Base-by-base conservation (phyloP, 2,113 vertebrate genomes). In the Albula goreensis region DNA sequence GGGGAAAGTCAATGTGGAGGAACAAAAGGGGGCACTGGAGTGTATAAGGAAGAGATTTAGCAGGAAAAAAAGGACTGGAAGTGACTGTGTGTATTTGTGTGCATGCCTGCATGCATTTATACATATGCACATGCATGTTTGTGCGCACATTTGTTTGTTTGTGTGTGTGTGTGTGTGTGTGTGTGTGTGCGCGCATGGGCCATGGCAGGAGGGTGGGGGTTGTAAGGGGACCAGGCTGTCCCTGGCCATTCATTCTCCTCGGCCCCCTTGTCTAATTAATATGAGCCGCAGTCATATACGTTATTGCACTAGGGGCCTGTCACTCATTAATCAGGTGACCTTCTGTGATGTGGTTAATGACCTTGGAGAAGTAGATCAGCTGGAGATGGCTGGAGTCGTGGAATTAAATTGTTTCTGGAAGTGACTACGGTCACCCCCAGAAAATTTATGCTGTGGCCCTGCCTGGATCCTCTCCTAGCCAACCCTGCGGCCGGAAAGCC, bases 301-400 rank as follows among this genome's bases (percentile, higher is more conserved):
- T 97, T 96, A 96, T 91, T 97, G 97, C 96, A 96, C 96, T 95
- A 93, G 95, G 97, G 97, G 95, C 95, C 92, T 97, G 97, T 97
- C 97, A 97, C 97, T 98, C 97, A 96, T 99, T 99, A 99, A 99
- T 99, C 98, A 99, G 93, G 92, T 95, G 97, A 99, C 98, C 98
- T 97, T 97, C 96, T 94, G 96, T 97, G 97, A 96, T 96, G 96
- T 97, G 97, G 97, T 97, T 99, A 99, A 98, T 99, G 97, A 99
- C 98, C 97, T 99, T 98, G 97, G 97, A 97, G 97, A 97, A 97
- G 97, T 97, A 99, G 97, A 99, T 99, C 98, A 99, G 97, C 96
- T 97, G 96, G 96, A 96, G 97, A 97, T 98, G 96, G 97, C 96
- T 96, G 96, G 92, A 97, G 97, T 97, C 96, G 95, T 96, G 94